A percentile compares a stretch with the other conserved stretches of the same genome.
These are phyloP conservation scores for Lasioglossum baleicum DNA, from an alignment of 1,140 invertebrate species.

Conservation along the genomic window DNA sequence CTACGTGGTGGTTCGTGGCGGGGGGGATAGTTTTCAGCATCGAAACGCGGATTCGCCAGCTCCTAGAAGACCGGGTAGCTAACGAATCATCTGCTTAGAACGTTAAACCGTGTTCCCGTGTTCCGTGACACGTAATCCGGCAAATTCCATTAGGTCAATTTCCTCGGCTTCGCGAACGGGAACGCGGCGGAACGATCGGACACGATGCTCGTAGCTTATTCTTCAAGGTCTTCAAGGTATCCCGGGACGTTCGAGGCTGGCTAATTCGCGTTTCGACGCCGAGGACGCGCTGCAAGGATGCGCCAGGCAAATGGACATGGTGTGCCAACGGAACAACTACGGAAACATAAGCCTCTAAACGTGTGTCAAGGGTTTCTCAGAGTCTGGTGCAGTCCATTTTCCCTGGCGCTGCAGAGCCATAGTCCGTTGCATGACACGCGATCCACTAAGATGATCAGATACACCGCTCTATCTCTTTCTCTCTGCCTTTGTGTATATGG, in stretches of 20 bases:
- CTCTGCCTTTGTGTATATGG: too few relatives aligned
- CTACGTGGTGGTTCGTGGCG: conserved; percentile 56
- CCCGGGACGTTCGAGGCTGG: neutral
- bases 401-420: conserved; percentile 31
- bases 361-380: too few relatives aligned
- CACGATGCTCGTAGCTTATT: too few relatives aligned
- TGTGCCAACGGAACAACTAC: neutral
- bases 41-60: conserved; percentile 18
- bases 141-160: too few relatives aligned
- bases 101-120: too few relatives aligned
- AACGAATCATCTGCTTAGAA: too few relatives aligned
- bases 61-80: too few relatives aligned
- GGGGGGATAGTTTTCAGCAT: conserved; percentile 3
- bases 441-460: neutral
- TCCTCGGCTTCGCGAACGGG: too few relatives aligned
- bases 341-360: neutral
- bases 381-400: neutral
- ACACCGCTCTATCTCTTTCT: too few relatives aligned
- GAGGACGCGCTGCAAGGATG: conserved; percentile 42
- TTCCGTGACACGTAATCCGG: too few relatives aligned
- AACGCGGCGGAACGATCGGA: neutral
- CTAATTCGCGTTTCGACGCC: conserved; percentile 21
- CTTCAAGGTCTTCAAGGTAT: neutral
- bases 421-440: conserved; percentile 9
- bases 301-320: neutral